These are phyloP conservation scores for Scolopax bukidnonensis DNA, from an alignment of 2,797 vertebrate species.

Conservation along the genomic window DNA sequence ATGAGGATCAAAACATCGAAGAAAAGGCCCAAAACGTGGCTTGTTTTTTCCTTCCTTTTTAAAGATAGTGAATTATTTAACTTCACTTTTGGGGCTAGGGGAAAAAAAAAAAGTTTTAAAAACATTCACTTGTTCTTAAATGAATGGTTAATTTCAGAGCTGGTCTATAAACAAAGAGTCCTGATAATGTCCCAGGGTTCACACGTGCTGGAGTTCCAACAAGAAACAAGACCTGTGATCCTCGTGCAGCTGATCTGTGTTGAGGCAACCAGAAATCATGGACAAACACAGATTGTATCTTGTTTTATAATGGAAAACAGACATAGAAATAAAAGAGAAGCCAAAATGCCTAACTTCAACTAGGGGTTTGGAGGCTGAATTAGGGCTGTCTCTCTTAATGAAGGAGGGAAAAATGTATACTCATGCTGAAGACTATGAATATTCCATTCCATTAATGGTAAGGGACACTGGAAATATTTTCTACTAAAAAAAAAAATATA, in stretches of 20 bases:
- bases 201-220: neutral
- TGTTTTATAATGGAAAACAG: neutral
- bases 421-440: neutral
- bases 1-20: neutral
- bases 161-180: neutral
- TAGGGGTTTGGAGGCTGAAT: neutral
- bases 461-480: neutral
- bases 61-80: neutral
- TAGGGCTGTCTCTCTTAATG: neutral
- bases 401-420: neutral
- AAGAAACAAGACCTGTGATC: neutral
- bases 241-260: neutral
- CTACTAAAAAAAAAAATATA: neutral
- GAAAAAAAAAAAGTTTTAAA: neutral
- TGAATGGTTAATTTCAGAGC: neutral
- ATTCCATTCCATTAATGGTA: neutral
- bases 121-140: neutral
- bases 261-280: neutral
- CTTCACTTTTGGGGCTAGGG: accelerated
- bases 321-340: neutral
- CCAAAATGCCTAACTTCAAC: neutral
- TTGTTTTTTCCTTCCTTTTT: neutral
- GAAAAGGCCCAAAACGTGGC: neutral
- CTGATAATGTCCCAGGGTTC: neutral
- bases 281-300: neutral